These are phyloP conservation scores for Calonectris borealis DNA, from an alignment of 2,113 vertebrate species.

Conservation along the genomic window DNA sequence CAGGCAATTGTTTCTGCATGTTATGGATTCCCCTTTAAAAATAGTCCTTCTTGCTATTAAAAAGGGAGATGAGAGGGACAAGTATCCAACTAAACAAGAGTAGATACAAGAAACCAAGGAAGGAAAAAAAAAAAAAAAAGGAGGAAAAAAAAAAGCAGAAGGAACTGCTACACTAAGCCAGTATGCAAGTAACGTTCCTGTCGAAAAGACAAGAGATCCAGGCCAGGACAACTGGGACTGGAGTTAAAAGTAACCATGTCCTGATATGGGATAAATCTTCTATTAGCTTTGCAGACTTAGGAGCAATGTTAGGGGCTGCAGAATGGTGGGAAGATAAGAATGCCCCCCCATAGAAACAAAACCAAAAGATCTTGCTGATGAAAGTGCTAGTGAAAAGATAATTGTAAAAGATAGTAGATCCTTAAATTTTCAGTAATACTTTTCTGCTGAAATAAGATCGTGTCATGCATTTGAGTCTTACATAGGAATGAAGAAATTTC, in stretches of 20 bases:
- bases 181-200: background rate
- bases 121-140: no score
- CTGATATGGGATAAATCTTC: background rate
- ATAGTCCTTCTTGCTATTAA: background rate
- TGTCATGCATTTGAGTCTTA: background rate
- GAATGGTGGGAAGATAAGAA: background rate
- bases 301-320: background rate
- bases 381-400: background rate
- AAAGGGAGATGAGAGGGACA: background rate
- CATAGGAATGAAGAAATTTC: background rate
- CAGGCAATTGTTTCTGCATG: background rate
- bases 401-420: background rate
- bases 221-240: background rate
- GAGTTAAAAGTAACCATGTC: background rate
- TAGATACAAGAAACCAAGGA: background rate
- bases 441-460: background rate
- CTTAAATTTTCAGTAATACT: background rate
- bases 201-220: background rate
- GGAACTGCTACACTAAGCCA: background rate
- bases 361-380: background rate
- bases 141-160: background rate
- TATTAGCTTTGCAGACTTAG: background rate
- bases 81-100: background rate
- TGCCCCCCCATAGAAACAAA: background rate
- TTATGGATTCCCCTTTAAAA: background rate